Evolutionary conservation across 2,888 invertebrate species (phyloP).

Genomic region (Notodonta ziczac): DNA sequence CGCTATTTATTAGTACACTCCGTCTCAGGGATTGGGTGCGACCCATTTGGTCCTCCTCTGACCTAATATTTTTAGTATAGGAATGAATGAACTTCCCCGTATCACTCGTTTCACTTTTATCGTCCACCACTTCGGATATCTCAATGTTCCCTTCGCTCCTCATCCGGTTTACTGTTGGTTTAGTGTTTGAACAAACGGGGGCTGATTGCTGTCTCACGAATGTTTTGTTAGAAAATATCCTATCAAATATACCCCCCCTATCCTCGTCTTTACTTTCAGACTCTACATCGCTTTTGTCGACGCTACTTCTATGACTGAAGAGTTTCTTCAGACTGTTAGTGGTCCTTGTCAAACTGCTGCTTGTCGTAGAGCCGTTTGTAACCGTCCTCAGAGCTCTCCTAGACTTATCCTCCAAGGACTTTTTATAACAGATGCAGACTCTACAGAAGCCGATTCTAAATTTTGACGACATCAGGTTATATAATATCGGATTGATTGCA

Average conservation of each 20-base stretch:
- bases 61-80: constrained; percentile 62
- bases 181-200: constrained; percentile 63
- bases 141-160: constrained; percentile 72
- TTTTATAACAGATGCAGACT: constrained; percentile 85
- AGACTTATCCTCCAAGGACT: constrained; percentile 68
- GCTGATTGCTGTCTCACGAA: constrained; percentile 76
- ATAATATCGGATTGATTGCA: constrained; percentile 95
- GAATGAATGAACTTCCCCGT: constrained; percentile 67
- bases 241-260: constrained; percentile 63
- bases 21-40: constrained; percentile 75
- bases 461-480: constrained; percentile 96
- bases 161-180: constrained; percentile 67
- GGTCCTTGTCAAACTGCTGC: constrained; percentile 85
- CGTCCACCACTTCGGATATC: constrained; percentile 48
- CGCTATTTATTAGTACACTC: constrained; percentile 78
- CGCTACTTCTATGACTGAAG: constrained; percentile 72
- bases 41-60: constrained; percentile 57
- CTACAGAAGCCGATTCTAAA: constrained; percentile 92
- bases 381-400: constrained; percentile 78
- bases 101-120: constrained; percentile 44
- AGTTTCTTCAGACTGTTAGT: constrained; percentile 84
- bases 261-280: constrained; percentile 61
- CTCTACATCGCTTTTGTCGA: constrained; percentile 70
- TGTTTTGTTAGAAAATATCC: constrained; percentile 64
- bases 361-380: constrained; percentile 86